A percentile compares a stretch with the other conserved stretches of the same genome.
Evolutionary conservation across 2,888 invertebrate genomes (phyloP).

Genomic region (Notodonta ziczac): DNA sequence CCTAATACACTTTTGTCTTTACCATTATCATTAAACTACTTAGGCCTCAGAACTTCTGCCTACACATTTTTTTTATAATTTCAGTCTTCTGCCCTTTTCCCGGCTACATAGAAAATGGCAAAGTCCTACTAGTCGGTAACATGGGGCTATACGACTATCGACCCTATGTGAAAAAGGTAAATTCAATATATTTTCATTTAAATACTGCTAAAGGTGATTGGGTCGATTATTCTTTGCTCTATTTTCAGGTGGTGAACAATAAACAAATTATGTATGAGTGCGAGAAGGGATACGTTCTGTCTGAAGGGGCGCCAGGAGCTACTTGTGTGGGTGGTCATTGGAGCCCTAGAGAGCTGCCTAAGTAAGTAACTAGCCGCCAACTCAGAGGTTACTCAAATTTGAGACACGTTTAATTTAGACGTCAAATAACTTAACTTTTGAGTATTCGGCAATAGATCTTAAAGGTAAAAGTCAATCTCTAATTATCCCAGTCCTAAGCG

Average conservation of each 20-base stretch:
- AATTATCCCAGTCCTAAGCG: background rate
- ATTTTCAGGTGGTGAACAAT: conserved; percentile 89
- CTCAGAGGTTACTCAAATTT: no score
- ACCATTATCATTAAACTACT: no score
- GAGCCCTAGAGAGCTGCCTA: conserved; percentile 95
- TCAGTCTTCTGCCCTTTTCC: conserved; percentile 96
- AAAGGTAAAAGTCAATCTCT: background rate
- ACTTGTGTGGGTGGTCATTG: conserved; percentile 97
- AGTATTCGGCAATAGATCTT: no score
- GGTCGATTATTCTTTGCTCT: conserved; percentile 12
- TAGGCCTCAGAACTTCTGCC: background rate
- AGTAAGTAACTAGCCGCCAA: conserved; percentile 65
- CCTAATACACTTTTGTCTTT: no score
- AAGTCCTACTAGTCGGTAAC: conserved; percentile 95
- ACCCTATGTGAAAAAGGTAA: conserved; percentile 95
- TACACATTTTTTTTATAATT: conserved; percentile 38
- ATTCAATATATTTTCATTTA: background rate
- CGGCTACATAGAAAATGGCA: conserved; percentile 94
- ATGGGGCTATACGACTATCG: conserved; percentile 98
- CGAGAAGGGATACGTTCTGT: conserved; percentile 94
- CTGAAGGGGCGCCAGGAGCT: conserved; percentile 95
- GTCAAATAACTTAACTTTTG: no score
- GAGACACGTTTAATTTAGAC: no score
- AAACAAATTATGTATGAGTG: conserved; percentile 98
- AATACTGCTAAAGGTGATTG: background rate